These are phyloP conservation scores for Harpalus rubripes DNA, from an alignment of 2,888 invertebrate species.

Conservation along the genomic window DNA sequence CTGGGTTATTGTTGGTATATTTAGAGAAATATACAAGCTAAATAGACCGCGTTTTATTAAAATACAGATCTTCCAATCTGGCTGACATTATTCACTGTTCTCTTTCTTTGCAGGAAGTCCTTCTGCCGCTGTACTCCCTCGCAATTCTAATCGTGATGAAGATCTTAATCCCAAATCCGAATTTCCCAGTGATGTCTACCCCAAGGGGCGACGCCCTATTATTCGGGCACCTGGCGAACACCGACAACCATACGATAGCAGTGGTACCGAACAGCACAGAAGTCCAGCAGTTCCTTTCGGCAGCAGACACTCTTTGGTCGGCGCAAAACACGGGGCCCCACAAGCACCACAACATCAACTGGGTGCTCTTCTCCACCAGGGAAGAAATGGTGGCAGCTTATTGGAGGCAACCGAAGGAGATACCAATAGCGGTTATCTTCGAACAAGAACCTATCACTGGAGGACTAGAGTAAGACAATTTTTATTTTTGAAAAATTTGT, in stretches of 20 bases:
- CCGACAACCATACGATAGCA: conserved; percentile 83
- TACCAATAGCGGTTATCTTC: conserved; percentile 87
- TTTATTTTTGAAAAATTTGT: conserved; percentile 3
- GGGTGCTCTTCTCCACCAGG: conserved; percentile 83
- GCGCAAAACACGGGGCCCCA: background rate
- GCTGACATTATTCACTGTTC: background rate
- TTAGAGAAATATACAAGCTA: too few relatives aligned
- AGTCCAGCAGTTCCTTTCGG: conserved; percentile 82
- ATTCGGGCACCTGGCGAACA: conserved; percentile 79
- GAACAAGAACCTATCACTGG: conserved; percentile 78
- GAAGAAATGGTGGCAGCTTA: conserved; percentile 85
- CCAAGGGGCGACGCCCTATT: conserved; percentile 81
- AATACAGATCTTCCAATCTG: too few relatives aligned
- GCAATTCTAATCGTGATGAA: conserved; percentile 87
- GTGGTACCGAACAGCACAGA: conserved; percentile 84
- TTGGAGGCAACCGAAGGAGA: conserved; percentile 82
- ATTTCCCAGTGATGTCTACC: conserved; percentile 85
- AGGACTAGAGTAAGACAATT: conserved; percentile 79
- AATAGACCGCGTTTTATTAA: too few relatives aligned
- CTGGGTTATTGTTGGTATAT: too few relatives aligned
- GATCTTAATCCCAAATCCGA: conserved; percentile 86
- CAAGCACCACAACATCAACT: conserved; percentile 78
- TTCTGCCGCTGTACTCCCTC: conserved; percentile 88
- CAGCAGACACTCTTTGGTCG: conserved; percentile 81
- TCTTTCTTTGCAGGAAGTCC: conserved; percentile 83